These are phyloP conservation scores for Globodera rostochiensis DNA, from an alignment of 1,140 invertebrate genomes.

Conservation along the genomic window DNA sequence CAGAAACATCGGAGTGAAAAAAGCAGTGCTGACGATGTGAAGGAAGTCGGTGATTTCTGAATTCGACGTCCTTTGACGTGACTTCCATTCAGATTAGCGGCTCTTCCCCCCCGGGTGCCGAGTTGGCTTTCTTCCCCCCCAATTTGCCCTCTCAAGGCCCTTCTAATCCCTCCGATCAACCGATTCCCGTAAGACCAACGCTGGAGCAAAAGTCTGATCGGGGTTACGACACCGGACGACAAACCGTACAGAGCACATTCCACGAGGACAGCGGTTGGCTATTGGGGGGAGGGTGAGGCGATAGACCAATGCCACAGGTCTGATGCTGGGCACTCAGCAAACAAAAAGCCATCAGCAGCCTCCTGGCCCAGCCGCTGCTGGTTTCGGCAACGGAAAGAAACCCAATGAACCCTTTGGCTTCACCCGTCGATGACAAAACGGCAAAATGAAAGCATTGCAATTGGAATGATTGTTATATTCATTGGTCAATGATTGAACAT, in stretches of 20 bases:
- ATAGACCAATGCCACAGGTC: not conserved
- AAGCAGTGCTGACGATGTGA: not conserved
- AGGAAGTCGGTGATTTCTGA: not conserved
- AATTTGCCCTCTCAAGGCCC: slow-evolving; percentile 11
- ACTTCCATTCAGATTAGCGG: not conserved
- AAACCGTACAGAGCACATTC: slow-evolving; percentile 9
- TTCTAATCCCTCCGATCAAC: not conserved
- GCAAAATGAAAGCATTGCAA: not conserved
- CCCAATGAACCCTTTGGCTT: not conserved
- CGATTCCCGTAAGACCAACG: not conserved
- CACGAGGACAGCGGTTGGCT: slow-evolving; percentile 22
- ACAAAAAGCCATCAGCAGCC: not conserved
- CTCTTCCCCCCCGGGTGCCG: not conserved
- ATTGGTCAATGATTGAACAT: no score
- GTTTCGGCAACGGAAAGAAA: not conserved
- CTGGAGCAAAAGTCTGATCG: not conserved
- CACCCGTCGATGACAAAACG: not conserved
- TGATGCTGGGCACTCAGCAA: slow-evolving; percentile 13
- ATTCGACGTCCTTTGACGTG: not conserved
- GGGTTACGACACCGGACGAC: slow-evolving; percentile 13
- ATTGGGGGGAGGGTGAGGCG: not conserved
- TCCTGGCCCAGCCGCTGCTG: not conserved
- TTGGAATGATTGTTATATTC: not conserved
- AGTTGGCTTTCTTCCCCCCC: not conserved
- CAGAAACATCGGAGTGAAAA: not conserved